Percentiles rank a stretch among this genome's conserved stretches.
These are phyloP conservation scores for Synergus laeviventris DNA, from an alignment of 2,888 invertebrate genomes.

Conservation along the genomic window DNA sequence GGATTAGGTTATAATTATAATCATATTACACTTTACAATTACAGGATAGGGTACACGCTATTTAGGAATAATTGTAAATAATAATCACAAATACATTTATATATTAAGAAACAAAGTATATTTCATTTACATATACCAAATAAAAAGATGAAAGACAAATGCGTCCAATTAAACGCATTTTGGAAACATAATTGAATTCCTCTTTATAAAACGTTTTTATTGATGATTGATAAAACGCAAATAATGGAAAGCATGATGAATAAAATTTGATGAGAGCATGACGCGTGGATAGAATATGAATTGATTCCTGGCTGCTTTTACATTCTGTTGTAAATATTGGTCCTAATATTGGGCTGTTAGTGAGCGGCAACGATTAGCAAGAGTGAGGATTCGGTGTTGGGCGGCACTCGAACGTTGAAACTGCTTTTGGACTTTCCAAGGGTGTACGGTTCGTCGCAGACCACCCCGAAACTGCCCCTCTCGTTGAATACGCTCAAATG, in stretches of 20 bases:
- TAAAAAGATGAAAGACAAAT: too few species aligned
- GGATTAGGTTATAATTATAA: too few species aligned
- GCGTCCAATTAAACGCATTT: not conserved
- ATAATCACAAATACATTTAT: too few species aligned
- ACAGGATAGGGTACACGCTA: too few species aligned
- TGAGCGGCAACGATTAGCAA: slow-evolving; percentile 68
- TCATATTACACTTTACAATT: too few species aligned
- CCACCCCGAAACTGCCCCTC: slow-evolving; percentile 68
- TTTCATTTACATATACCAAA: too few species aligned
- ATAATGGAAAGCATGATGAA: not conserved
- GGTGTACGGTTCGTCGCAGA: slow-evolving; percentile 66
- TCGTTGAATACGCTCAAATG: slow-evolving; percentile 66
- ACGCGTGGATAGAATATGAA: not conserved
- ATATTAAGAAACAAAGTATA: too few species aligned
- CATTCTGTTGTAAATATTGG: not conserved
- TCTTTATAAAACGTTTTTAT: not conserved
- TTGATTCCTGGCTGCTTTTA: not conserved
- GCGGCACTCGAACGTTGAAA: slow-evolving; percentile 66
- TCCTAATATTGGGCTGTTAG: slow-evolving; percentile 48
- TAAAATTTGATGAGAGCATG: not conserved
- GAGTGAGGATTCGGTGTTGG: slow-evolving; percentile 66
- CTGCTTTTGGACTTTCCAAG: slow-evolving; percentile 62
- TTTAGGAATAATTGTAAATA: too few species aligned
- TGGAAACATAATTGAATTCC: not conserved
- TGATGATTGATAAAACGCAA: not conserved